Evolutionary conservation across 1,140 invertebrate species (phyloP).

Genomic region (Drosophila teissieri): DNA sequence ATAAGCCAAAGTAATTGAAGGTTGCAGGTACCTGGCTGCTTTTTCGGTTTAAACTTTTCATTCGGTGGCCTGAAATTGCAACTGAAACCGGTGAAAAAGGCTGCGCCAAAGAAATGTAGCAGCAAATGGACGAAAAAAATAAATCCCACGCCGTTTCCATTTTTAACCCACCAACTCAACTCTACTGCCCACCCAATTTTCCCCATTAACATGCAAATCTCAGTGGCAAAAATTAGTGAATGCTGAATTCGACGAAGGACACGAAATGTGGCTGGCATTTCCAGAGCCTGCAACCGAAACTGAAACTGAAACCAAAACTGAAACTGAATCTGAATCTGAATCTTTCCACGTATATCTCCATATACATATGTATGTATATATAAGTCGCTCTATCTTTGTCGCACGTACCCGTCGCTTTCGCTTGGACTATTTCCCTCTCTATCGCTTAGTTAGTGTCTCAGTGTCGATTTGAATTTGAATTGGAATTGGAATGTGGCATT

Average conservation of each 20-base stretch:
- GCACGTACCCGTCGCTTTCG: neutral
- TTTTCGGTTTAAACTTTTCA: slow-evolving; percentile 9
- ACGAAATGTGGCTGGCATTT: slow-evolving; percentile 11
- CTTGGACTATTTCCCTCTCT: neutral
- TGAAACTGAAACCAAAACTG: neutral
- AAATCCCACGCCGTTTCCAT: neutral
- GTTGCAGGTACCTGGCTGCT: neutral
- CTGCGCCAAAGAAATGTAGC: neutral
- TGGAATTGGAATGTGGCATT: slow-evolving; percentile 22
- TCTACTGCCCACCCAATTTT: neutral
- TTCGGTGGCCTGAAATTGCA: slow-evolving; percentile 15
- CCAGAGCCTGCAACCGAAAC: slow-evolving; percentile 16
- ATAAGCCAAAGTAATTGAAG: slow-evolving; percentile 10
- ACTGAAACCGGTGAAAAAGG: neutral
- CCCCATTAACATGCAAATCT: slow-evolving; percentile 59
- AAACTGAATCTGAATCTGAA: too few relatives aligned
- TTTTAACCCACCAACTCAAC: neutral
- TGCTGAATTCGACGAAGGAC: slow-evolving; percentile 10
- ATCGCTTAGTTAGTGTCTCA: slow-evolving; percentile 26
- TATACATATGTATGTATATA: neutral
- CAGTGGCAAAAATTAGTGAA: slow-evolving; percentile 53
- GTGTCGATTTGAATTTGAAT: slow-evolving; percentile 41
- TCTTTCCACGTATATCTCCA: neutral
- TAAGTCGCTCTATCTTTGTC: too few relatives aligned
- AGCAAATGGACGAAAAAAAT: neutral